phyloP scores from a whole-genome alignment of 2,888 invertebrate species.

The Drosophila imparisetae region DNA sequence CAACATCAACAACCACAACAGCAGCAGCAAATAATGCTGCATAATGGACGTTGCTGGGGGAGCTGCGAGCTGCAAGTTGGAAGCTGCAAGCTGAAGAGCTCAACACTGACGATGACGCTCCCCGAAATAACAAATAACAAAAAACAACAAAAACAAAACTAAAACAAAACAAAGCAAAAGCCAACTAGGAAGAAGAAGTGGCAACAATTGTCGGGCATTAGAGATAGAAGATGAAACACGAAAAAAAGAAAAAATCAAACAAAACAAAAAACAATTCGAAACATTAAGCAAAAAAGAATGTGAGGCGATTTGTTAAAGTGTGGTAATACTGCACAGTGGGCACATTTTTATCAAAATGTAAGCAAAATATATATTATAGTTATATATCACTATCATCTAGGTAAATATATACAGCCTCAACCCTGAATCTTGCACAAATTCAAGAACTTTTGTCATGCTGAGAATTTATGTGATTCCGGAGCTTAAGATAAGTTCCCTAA shows the following conservation, averaged over 20 bases:
- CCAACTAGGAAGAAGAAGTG: constrained; percentile 75
- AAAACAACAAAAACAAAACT: constrained; percentile 29
- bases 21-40: constrained; percentile 75
- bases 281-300: constrained; percentile 74
- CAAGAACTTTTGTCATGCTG: not conserved
- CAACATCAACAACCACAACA: constrained; percentile 27
- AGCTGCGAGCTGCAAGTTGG: constrained; percentile 44
- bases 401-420: not conserved
- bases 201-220: constrained; percentile 79
- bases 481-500: not conserved
- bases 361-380: not conserved
- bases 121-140: constrained; percentile 54
- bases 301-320: constrained; percentile 75
- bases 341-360: not conserved
- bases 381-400: not conserved
- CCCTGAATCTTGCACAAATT: not conserved
- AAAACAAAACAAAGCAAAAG: constrained; percentile 60
- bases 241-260: constrained; percentile 29
- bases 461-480: not conserved
- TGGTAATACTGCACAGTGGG: constrained; percentile 53
- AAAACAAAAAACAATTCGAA: constrained; percentile 38
- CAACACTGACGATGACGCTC: constrained; percentile 64
- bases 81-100: constrained; percentile 57
- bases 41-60: constrained; percentile 66
- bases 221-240: constrained; percentile 68